These are phyloP conservation scores for Helicolenus hilgendorfi DNA, from an alignment of 2,797 vertebrate genomes.

Conservation along the genomic window DNA sequence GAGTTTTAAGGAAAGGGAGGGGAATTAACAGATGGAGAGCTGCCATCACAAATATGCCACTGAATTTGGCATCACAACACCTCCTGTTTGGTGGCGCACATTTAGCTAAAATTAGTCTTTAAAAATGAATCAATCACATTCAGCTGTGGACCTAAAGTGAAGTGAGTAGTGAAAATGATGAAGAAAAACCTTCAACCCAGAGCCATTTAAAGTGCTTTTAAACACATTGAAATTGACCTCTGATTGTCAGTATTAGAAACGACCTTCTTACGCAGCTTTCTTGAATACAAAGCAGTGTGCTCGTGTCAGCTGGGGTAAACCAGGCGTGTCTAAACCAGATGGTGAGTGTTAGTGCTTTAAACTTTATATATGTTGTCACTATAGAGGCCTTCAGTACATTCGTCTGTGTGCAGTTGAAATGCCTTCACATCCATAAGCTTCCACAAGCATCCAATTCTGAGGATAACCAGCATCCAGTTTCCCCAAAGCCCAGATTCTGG, in stretches of 20 bases:
- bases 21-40: background rate
- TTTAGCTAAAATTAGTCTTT: background rate
- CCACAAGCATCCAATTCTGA: background rate
- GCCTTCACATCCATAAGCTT: background rate
- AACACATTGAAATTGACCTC: background rate
- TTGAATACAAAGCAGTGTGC: background rate
- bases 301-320: background rate
- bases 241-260: background rate
- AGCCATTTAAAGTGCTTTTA: background rate
- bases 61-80: background rate
- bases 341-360: background rate
- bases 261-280: background rate
- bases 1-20: background rate
- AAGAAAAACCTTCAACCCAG: background rate
- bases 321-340: background rate
- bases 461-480: slow-evolving; percentile 10
- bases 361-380: background rate
- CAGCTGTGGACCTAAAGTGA: background rate
- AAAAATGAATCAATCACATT: background rate
- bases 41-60: background rate
- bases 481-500: background rate
- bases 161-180: background rate
- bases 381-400: background rate
- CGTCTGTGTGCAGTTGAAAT: background rate
- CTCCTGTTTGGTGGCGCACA: background rate